Conservation (phyloP, 2,113 vertebrate genomes). For the Prinia subflava region DNA sequence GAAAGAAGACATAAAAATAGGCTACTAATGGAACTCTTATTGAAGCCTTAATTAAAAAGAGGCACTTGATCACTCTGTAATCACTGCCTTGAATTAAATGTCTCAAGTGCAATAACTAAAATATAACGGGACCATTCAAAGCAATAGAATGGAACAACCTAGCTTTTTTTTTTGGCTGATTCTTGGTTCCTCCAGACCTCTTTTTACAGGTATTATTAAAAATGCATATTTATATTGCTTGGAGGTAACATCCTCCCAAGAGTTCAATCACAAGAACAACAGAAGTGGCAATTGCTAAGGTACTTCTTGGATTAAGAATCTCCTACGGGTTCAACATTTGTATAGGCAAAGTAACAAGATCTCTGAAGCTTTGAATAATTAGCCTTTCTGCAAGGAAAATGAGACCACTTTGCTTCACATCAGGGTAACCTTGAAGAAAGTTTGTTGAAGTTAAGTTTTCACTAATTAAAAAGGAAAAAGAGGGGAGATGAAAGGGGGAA, state of each 20-base stretch:
- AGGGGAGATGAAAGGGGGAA: accelerated
- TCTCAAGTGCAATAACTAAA: background rate
- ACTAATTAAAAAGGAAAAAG: background rate
- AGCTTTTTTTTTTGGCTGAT: background rate
- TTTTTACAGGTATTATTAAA: background rate
- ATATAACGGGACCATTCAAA: background rate
- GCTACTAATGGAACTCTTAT: background rate
- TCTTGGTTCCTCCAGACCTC: background rate
- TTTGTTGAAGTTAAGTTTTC: background rate
- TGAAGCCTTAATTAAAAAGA: background rate
- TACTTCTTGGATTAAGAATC: background rate
- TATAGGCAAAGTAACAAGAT: background rate
- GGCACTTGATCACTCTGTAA: background rate
- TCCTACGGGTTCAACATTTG: background rate
- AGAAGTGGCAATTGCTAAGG: background rate
- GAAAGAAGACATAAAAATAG: background rate
- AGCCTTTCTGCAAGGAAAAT: background rate
- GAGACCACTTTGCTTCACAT: background rate
- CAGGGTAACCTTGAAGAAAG: background rate
- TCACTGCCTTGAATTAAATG: background rate
- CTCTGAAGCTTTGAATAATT: conserved; percentile 2
- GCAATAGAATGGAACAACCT: background rate
- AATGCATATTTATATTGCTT: background rate
- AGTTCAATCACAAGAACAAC: background rate
- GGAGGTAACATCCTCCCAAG: background rate